Evolutionary conservation across 2,113 vertebrate genomes (phyloP).

Genomic region (Paralichthys olivaceus): DNA sequence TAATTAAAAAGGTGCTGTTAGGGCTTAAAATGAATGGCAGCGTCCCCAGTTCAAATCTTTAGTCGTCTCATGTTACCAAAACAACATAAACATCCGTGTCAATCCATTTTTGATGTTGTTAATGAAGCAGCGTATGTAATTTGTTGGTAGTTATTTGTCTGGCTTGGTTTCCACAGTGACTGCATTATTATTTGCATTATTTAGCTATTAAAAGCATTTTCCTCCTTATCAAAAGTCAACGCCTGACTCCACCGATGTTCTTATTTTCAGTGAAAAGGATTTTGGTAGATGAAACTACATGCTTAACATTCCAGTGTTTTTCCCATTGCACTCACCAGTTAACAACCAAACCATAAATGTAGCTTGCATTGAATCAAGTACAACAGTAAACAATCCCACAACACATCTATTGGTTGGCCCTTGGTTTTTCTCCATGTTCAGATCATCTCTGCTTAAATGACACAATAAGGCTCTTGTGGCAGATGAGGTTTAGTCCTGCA

Average conservation of each 20-base stretch:
- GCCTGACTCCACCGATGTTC: constrained; percentile 17
- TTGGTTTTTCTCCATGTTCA: constrained; percentile 9
- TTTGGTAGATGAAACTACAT: constrained; percentile 44
- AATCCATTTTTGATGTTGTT: constrained; percentile 18
- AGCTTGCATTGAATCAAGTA: constrained; percentile 70
- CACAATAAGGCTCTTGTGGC: constrained; percentile 92
- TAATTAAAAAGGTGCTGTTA: not conserved
- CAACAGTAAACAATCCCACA: constrained; percentile 56
- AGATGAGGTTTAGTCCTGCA: constrained; percentile 91
- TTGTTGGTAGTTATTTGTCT: constrained; percentile 34
- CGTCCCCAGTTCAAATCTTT: not conserved
- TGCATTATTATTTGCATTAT: constrained; percentile 33
- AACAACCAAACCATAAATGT: constrained; percentile 41
- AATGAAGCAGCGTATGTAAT: constrained; percentile 19
- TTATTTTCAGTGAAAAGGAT: constrained; percentile 24
- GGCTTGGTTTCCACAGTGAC: constrained; percentile 41
- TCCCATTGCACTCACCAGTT: constrained; percentile 32
- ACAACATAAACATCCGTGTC: constrained; percentile 3
- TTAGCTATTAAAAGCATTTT: constrained; percentile 16
- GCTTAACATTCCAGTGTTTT: constrained; percentile 47
- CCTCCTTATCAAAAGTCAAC: constrained; percentile 9
- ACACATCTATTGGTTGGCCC: constrained; percentile 37
- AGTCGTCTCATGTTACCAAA: not conserved
- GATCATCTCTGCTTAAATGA: constrained; percentile 83
- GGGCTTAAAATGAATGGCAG: not conserved